phyloP scores from a whole-genome alignment of 2,888 invertebrate species.

The Epistrophe eligans region DNA sequence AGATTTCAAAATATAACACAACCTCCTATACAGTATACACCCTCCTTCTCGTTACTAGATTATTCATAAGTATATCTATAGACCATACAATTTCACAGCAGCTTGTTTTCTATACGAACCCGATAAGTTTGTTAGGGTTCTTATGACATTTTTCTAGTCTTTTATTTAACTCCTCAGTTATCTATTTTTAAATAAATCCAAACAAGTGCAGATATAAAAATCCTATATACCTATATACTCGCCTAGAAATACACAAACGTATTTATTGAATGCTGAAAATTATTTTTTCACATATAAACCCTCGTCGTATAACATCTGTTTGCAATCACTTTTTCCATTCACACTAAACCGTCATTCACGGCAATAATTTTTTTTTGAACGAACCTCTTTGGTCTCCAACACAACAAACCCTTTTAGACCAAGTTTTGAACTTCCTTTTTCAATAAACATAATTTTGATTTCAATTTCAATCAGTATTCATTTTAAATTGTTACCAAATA shows the following conservation, averaged over 20 bases:
- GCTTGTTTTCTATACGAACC: background rate
- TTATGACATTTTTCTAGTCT: background rate
- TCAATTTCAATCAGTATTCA: conserved; percentile 75
- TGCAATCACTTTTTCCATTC: conserved; percentile 66
- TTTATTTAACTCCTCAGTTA: background rate
- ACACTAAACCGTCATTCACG: conserved; percentile 54
- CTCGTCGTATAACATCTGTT: conserved; percentile 61
- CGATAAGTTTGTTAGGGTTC: background rate
- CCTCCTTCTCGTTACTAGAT: too few species aligned
- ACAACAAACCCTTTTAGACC: background rate
- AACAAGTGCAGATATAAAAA: background rate
- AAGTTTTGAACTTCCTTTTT: conserved; percentile 49
- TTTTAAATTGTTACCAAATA: conserved; percentile 62
- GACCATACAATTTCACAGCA: background rate
- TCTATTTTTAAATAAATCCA: conserved; percentile 17
- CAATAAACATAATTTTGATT: conserved; percentile 75
- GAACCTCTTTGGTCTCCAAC: background rate
- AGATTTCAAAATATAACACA: too few species aligned
- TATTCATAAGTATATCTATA: background rate
- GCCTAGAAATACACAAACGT: background rate
- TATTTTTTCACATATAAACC: conserved; percentile 64
- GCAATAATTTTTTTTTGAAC: background rate
- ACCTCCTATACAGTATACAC: too few species aligned
- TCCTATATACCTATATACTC: background rate
- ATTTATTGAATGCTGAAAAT: conserved; percentile 33